A percentile compares a stretch with the other conserved stretches of the same genome.
Evolutionary conservation across 2,888 invertebrate genomes (phyloP).

Genomic region (Cordilura impudica): DNA sequence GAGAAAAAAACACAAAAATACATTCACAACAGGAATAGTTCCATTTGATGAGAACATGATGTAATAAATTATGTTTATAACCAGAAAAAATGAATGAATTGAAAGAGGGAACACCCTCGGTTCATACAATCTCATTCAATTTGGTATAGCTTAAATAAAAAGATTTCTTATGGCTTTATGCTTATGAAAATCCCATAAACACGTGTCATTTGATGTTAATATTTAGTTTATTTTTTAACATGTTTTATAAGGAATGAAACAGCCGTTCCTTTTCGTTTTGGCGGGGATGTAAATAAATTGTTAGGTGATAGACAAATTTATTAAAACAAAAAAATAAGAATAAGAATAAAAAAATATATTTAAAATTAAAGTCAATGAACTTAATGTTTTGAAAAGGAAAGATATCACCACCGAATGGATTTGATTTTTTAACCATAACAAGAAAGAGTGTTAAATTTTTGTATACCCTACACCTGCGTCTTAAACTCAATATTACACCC

Average conservation of each 20-base stretch:
- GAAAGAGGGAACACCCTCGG: slow-evolving; percentile 35
- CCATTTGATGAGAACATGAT: background rate
- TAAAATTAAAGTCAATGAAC: background rate
- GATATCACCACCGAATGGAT: no score
- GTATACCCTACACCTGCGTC: no score
- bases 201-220: slow-evolving; percentile 20
- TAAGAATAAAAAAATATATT: background rate
- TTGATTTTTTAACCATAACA: no score
- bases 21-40: background rate
- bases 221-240: background rate
- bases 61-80: slow-evolving; percentile 31
- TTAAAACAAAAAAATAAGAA: background rate
- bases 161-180: background rate
- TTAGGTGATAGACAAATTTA: background rate
- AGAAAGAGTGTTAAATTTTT: no score
- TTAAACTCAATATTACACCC: no score
- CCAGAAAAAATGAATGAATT: background rate
- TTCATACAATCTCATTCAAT: slow-evolving; percentile 35
- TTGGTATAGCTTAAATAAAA: background rate
- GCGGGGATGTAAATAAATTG: background rate
- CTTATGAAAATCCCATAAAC: slow-evolving; percentile 13
- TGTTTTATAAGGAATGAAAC: background rate
- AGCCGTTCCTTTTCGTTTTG: background rate
- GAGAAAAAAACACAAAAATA: background rate
- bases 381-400: no score